These are phyloP conservation scores for Littorina saxatilis DNA, from an alignment of 1,140 invertebrate species.

Conservation along the genomic window DNA sequence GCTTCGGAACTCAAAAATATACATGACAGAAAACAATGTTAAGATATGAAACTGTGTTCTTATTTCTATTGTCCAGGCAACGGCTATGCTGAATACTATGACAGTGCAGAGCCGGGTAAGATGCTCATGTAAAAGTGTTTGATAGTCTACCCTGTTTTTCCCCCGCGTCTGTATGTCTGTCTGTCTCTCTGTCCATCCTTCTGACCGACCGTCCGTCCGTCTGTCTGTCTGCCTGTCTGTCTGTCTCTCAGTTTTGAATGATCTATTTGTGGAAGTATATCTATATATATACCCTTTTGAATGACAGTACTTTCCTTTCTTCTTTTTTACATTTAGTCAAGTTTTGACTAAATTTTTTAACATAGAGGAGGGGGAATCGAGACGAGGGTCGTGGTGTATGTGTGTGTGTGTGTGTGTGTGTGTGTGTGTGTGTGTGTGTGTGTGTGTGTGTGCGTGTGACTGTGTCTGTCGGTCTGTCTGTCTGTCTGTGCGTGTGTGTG, in stretches of 20 bases:
- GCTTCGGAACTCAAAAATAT: too few relatives aligned
- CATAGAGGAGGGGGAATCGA: too few relatives aligned
- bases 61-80: not conserved
- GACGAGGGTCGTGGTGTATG: too few relatives aligned
- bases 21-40: too few relatives aligned
- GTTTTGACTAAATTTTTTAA: too few relatives aligned
- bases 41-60: too few relatives aligned
- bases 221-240: not conserved
- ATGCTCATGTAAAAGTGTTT: not conserved
- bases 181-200: not conserved
- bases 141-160: not conserved
- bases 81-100: slow-evolving; percentile 10
- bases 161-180: not conserved
- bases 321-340: too few relatives aligned
- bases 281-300: not conserved
- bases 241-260: not conserved
- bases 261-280: not conserved
- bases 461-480: too few relatives aligned
- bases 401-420: not conserved
- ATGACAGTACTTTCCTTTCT: too few relatives aligned
- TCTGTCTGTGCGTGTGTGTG: not conserved
- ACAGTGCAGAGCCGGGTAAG: not conserved
- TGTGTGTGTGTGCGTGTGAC: not conserved
- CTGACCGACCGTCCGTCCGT: too few relatives aligned
- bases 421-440: not conserved